A percentile compares a stretch with the other conserved stretches of the same genome.
phyloP scores from a whole-genome alignment of 92 coral and sea anemone species.

The Phenganax stokvisi region DNA sequence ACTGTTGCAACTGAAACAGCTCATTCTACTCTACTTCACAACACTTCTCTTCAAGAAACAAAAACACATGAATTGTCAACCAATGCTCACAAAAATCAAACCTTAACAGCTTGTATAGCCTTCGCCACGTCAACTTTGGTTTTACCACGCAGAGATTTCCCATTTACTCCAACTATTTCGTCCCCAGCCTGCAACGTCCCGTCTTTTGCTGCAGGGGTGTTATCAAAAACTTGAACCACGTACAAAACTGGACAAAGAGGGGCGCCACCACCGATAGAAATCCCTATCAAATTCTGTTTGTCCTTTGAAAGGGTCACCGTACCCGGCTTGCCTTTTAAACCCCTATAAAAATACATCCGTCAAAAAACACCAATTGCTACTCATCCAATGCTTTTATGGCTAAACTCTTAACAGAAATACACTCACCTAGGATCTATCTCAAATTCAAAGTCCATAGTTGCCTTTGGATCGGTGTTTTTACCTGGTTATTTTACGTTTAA shows the following conservation, averaged over 20 bases:
- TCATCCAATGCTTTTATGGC: not conserved
- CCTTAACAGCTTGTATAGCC: conserved; percentile 97
- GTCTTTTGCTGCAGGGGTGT: conserved; percentile 96
- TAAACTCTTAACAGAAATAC: not conserved
- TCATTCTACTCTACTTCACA: no score
- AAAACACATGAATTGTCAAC: not conserved
- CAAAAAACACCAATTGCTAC: not conserved
- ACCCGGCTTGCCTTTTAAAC: conserved; percentile 95
- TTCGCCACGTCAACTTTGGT: conserved; percentile 99
- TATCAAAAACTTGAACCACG: conserved; percentile 97
- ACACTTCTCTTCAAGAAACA: no score
- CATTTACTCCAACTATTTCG: conserved; percentile 99
- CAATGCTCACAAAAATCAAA: conserved; percentile 23
- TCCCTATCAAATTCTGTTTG: conserved; percentile 93
- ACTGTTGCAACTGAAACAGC: no score
- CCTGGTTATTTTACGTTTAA: not conserved
- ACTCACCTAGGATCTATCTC: conserved; percentile 90
- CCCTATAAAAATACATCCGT: conserved; percentile 49
- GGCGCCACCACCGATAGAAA: conserved; percentile 98
- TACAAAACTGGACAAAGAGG: conserved; percentile 96
- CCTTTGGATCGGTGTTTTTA: not conserved
- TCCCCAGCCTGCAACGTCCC: conserved; percentile 96
- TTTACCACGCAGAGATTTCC: conserved; percentile 91
- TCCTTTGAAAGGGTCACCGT: conserved; percentile 85
- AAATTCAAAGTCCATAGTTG: conserved; percentile 84